Conservation (phyloP, 2,113 vertebrate species). For the Bucco capensis region DNA sequence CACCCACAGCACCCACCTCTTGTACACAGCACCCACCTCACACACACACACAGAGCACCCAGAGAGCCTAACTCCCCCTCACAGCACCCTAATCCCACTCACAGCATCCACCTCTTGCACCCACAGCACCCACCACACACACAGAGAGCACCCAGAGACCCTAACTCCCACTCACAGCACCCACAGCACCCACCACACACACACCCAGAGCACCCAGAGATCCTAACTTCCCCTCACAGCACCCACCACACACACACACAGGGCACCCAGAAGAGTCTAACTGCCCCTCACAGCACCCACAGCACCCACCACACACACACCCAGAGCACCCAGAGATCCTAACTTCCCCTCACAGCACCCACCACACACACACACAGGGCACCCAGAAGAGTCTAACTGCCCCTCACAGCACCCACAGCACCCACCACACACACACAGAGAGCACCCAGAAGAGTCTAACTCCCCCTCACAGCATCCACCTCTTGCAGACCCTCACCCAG, state of each 20-base stretch:
- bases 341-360: not conserved
- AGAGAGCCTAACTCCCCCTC: not conserved
- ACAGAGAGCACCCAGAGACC: no score
- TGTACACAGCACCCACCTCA: no score
- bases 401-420: not conserved
- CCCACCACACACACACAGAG: not conserved
- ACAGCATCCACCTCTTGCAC: not conserved
- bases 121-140: not conserved
- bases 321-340: not conserved
- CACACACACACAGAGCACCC: not conserved
- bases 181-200: not conserved
- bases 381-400: not conserved
- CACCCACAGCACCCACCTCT: not conserved
- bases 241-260: not conserved
- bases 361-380: no score
- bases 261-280: no score
- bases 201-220: not conserved
- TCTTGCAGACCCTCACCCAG: no score
- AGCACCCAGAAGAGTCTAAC: no score
- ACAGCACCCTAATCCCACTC: no score
- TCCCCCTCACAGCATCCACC: not conserved
- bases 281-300: no score
- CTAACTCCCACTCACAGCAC: no score
- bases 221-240: not conserved
- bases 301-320: not conserved